Conservation (phyloP, 1,140 invertebrate species). For the Drosophila repletoides region DNA sequence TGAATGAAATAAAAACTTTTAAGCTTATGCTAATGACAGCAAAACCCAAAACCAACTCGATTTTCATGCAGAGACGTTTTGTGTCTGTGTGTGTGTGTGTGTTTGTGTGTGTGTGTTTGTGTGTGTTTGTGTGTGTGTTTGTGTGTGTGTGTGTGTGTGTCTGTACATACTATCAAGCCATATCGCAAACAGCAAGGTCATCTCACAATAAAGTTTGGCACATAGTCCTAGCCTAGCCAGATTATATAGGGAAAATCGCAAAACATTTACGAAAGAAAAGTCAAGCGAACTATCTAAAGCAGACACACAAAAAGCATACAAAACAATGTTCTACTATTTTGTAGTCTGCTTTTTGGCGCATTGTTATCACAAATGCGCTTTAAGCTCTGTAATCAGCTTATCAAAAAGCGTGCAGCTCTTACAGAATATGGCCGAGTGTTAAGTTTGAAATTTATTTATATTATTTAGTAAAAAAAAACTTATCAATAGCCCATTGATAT, state of each 20-base stretch:
- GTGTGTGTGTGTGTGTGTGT: conserved; percentile 2
- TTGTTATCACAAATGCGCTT: not conserved
- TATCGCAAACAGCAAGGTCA: not conserved
- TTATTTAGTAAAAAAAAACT: conserved; percentile 29
- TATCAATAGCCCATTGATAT: conserved; percentile 24
- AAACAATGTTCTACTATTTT: not conserved
- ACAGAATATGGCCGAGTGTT: not conserved
- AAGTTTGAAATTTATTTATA: conserved; percentile 8
- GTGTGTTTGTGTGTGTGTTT: not conserved
- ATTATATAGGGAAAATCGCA: not conserved
- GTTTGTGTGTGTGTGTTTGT: too few relatives aligned
- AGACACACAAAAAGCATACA: not conserved
- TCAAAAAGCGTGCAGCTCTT: not conserved
- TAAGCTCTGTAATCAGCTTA: conserved; percentile 14
- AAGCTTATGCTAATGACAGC: conserved; percentile 3
- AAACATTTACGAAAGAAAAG: not conserved
- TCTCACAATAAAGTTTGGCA: conserved; percentile 4
- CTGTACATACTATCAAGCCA: not conserved
- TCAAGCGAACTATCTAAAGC: not conserved
- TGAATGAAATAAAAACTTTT: not conserved
- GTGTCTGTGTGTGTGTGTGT: not conserved
- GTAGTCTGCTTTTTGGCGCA: not conserved
- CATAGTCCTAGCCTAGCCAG: not conserved
- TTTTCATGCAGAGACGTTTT: too few relatives aligned
- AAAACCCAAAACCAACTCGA: too few relatives aligned